Percentiles rank a stretch among this genome's conserved stretches.
Conservation (phyloP, 1,140 invertebrate genomes). For the Bathynomus jamesi region DNA sequence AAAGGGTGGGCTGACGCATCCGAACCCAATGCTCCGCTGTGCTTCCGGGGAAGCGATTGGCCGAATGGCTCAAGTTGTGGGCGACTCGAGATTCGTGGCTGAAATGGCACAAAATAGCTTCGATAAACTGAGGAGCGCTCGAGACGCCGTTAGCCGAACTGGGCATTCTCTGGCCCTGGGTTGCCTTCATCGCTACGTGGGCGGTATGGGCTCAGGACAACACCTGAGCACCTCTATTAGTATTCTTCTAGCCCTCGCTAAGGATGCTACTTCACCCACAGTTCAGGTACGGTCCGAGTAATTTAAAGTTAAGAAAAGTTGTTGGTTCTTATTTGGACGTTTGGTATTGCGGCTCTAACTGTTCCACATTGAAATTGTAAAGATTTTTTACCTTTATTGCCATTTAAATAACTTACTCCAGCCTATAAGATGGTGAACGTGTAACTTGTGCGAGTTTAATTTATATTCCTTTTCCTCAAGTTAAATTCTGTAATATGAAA, state of each 20-base stretch:
- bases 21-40: conserved; percentile 78
- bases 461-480: no score
- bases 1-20: conserved; percentile 61
- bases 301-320: no score
- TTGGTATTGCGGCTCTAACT: no score
- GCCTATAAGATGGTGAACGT: no score
- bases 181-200: conserved; percentile 80
- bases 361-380: no score
- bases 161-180: conserved; percentile 89
- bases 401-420: no score
- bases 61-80: conserved; percentile 76
- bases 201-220: conserved; percentile 79
- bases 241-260: conserved; percentile 84
- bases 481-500: no score
- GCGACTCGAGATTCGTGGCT: conserved; percentile 76
- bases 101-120: conserved; percentile 85
- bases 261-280: conserved; percentile 79
- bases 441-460: no score
- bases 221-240: conserved; percentile 89
- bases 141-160: conserved; percentile 79
- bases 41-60: conserved; percentile 80
- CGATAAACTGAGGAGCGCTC: conserved; percentile 74
- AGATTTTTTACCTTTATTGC: no score
- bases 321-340: no score
- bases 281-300: no score